Evolutionary conservation across 2,888 invertebrate genomes (phyloP).

Genomic region (Pimpla rufipes): DNA sequence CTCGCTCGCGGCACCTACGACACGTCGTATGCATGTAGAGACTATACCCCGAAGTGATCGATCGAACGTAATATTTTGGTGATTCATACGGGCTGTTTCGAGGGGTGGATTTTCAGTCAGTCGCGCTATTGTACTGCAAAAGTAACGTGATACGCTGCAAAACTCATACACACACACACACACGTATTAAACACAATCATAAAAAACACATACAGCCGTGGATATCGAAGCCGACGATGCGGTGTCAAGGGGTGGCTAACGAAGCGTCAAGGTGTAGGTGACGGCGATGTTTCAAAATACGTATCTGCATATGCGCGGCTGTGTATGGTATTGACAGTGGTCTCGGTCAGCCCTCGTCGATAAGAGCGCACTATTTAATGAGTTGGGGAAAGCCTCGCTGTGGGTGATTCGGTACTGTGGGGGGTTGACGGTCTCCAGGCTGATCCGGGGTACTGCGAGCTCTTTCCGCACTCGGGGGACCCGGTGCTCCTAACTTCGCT

Average conservation of each 20-base stretch:
- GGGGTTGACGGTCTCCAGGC: conserved; percentile 71
- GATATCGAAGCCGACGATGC: conserved; percentile 29
- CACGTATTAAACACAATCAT: conserved; percentile 36
- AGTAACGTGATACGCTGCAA: conserved; percentile 80
- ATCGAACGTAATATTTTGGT: conserved; percentile 77
- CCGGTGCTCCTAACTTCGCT: conserved; percentile 74
- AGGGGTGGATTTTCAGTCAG: conserved; percentile 62
- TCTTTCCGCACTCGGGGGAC: conserved; percentile 79
- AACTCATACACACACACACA: conserved; percentile 7
- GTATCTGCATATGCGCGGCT: conserved; percentile 80
- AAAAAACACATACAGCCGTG: conserved; percentile 35
- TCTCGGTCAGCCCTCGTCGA: conserved; percentile 71
- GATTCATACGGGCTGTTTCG: conserved; percentile 75
- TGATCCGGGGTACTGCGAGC: conserved; percentile 72
- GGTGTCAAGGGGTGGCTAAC: conserved; percentile 74
- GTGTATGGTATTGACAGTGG: conserved; percentile 39
- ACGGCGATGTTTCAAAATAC: conserved; percentile 83
- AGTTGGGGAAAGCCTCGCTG: conserved; percentile 79
- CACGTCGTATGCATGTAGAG: conserved; percentile 49
- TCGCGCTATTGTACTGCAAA: conserved; percentile 79
- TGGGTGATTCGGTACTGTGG: conserved; percentile 71
- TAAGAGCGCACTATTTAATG: conserved; percentile 83
- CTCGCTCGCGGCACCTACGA: conserved; percentile 22
- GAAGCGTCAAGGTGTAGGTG: conserved; percentile 80
- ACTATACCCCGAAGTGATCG: conserved; percentile 73